A percentile compares a stretch with the other conserved stretches of the same genome.
These are phyloP conservation scores for Apodemus speciosus DNA, from an alignment of 2,113 vertebrate species.

Conservation along the genomic window DNA sequence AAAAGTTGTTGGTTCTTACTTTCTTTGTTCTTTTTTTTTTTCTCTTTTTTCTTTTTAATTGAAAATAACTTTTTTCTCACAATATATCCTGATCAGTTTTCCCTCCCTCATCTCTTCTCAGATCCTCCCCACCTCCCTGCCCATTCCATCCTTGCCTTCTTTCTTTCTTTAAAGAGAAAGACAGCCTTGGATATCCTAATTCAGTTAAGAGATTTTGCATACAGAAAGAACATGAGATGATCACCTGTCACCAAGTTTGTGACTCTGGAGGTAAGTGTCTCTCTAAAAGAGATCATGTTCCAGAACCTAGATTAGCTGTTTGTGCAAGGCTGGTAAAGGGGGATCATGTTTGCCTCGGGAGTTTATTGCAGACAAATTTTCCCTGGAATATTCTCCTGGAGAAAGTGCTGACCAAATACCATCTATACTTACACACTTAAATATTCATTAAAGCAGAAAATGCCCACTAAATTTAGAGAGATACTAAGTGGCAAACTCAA, in stretches of 20 bases:
- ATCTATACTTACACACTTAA: constrained; percentile 64
- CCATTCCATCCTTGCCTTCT: background rate
- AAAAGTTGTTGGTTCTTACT: background rate
- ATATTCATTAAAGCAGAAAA: constrained; percentile 63
- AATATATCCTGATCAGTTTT: background rate
- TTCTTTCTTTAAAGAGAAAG: background rate
- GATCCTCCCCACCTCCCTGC: no score
- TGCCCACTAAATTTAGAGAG: constrained; percentile 44
- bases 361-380: constrained; percentile 59
- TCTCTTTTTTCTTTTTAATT: background rate
- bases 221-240: background rate
- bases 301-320: background rate
- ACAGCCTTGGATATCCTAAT: background rate
- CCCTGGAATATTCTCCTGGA: constrained; percentile 54
- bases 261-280: background rate
- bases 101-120: background rate
- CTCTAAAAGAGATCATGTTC: background rate
- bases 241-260: background rate
- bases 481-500: constrained; percentile 35
- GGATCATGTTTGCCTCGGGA: constrained; percentile 56
- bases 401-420: constrained; percentile 65
- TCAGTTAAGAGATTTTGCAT: background rate
- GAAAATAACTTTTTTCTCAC: background rate
- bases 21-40: background rate
- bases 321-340: constrained; percentile 14